phyloP scores from a whole-genome alignment of 2,797 vertebrate genomes.

The Scomberomorus guttatus region DNA sequence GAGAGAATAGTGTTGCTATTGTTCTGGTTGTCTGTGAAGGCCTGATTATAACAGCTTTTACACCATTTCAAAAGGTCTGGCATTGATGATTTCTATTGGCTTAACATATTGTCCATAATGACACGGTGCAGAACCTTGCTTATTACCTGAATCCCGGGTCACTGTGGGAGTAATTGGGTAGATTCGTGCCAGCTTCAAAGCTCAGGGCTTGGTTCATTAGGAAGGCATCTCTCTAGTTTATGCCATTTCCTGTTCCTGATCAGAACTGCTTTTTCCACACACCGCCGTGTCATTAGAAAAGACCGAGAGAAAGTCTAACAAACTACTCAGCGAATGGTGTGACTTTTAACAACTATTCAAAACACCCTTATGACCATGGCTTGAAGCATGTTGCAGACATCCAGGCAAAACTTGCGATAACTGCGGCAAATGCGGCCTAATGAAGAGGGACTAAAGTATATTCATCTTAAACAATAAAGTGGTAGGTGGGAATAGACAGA shows the following conservation, averaged over 20 bases:
- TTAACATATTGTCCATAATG: conserved; percentile 49
- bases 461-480: background rate
- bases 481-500: conserved; percentile 10
- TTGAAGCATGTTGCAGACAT: background rate
- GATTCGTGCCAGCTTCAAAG: conserved; percentile 52
- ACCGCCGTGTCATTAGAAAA: background rate
- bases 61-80: conserved; percentile 49
- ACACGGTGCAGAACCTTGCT: conserved; percentile 40
- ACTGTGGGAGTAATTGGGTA: conserved; percentile 56
- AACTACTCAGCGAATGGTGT: background rate
- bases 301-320: background rate
- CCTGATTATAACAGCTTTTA: conserved; percentile 75
- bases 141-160: conserved; percentile 65
- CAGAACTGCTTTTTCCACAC: conserved; percentile 3
- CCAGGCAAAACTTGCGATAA: background rate
- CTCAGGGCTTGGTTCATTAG: conserved; percentile 38
- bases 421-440: conserved; percentile 13
- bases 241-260: conserved; percentile 19
- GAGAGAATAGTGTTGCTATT: conserved; percentile 56
- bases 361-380: background rate
- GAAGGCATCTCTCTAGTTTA: conserved; percentile 17
- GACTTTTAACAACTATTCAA: conserved; percentile 12
- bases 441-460: background rate
- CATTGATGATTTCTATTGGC: conserved; percentile 49
- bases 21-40: conserved; percentile 60